phyloP scores from a whole-genome alignment of 2,797 vertebrate genomes.

The Graptemys geographica region DNA sequence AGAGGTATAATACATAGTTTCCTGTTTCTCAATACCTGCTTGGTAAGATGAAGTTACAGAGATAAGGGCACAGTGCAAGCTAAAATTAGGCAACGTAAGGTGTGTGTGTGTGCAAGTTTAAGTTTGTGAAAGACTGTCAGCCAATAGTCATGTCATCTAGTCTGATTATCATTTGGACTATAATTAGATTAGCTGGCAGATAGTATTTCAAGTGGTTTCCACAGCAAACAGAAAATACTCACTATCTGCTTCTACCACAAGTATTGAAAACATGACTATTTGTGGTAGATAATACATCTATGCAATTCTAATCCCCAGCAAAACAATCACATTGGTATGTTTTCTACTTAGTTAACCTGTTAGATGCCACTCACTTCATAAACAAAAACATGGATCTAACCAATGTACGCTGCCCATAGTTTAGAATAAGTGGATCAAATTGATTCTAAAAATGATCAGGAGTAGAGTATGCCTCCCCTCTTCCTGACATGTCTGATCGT shows the following conservation, averaged over 20 bases:
- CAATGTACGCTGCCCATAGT: fast-evolving
- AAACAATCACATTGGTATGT: not conserved
- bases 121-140: slow-evolving; percentile 50
- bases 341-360: not conserved
- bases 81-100: slow-evolving; percentile 61
- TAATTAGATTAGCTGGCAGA: slow-evolving; percentile 73
- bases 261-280: slow-evolving; percentile 14
- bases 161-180: slow-evolving; percentile 65
- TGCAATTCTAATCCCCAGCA: not conserved
- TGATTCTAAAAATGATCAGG: not conserved
- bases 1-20: not conserved
- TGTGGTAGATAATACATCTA: not conserved
- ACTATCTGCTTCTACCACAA: slow-evolving; percentile 2
- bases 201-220: slow-evolving; percentile 69
- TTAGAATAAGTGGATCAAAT: not conserved
- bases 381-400: not conserved
- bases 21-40: not conserved
- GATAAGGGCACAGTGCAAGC: not conserved
- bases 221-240: slow-evolving; percentile 60
- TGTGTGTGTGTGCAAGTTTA: slow-evolving; percentile 31
- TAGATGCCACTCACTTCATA: not conserved
- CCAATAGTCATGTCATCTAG: slow-evolving; percentile 6
- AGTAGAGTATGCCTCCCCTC: not conserved
- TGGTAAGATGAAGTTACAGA: not conserved
- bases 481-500: not conserved